Evolutionary conservation across 37 sponge, comb jelly and placozoan species (phyloP), one percentile per base, ranked within the genome.

Genomic region (Geodia barretti): DNA sequence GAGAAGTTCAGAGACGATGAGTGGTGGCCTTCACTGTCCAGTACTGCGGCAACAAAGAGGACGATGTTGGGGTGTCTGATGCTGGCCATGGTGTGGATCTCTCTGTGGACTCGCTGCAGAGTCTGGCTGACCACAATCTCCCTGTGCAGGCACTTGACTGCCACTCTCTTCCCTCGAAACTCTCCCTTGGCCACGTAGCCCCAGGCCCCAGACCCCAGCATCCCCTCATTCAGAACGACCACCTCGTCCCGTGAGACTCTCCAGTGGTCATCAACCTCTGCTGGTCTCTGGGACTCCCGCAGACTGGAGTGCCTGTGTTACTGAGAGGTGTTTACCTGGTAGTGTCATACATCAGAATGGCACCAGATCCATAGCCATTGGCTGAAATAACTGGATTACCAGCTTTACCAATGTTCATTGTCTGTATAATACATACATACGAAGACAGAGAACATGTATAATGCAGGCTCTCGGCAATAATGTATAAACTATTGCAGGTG

Each of bases 1-100:
- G 81, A 92, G 67, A 34, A 92, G 42, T 65, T 92, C 92, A 36
- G 86, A 87, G 37, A 92, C 64, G 20, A 92, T 88, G 26, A 74
- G 62, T 24, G 82, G 89, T 29, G 41, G 25, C 87, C 80, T 21
- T 30, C 43, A 63, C 66, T 33, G 30, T 70, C 77, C 20, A 79
- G 64, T 31, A 80, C 88, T 41, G 85, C 92, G 69, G 68, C 89
- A 39, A 92, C 76, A 61, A 92, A 92, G 34, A 77, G 85, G 32
- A 92, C 71, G 42, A 87, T 71, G 66, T 92, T 79, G 34, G 92
- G 92, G 36, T 91, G 92, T 1, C 87, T 62, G 9, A 91, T 31
- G 33, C 59, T 54, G 3, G 86, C 39, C 47, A 78, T 77, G 4
- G 77, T 82, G 58, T 60, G 47, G 64, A 87, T 83, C 41, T 91